Percentiles rank a stretch among this genome's conserved stretches.
Conservation (phyloP, 1,140 invertebrate genomes). For the Venturia canescens region DNA sequence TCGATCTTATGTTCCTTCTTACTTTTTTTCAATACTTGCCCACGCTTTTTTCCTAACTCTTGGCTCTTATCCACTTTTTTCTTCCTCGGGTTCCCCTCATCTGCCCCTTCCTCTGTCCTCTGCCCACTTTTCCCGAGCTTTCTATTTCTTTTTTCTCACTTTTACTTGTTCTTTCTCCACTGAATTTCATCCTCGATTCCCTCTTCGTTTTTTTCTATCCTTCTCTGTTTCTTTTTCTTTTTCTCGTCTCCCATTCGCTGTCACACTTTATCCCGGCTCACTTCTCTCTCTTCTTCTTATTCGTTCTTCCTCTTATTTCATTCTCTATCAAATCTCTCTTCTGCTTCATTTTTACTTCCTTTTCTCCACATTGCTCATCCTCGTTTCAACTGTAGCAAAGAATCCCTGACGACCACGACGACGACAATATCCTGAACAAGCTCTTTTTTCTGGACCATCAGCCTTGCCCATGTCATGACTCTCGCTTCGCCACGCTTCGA, state of each 20-base stretch:
- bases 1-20: no score
- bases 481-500: conserved; percentile 51
- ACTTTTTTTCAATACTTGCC: no score
- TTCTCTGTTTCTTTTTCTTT: not conserved
- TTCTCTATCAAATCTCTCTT: conserved; percentile 16
- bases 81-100: no score
- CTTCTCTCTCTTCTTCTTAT: not conserved
- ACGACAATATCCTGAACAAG: not conserved
- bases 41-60: no score
- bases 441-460: not conserved
- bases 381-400: conserved; percentile 32
- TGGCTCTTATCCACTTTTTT: no score
- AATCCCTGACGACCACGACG: not conserved
- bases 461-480: conserved; percentile 42
- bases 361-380: conserved; percentile 25
- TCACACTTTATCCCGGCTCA: not conserved
- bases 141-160: no score
- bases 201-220: not conserved
- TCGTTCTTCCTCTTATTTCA: not conserved
- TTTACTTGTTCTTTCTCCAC: no score
- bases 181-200: not conserved
- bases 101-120: no score
- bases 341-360: conserved; percentile 3
- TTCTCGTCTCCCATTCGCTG: not conserved
- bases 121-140: no score